A percentile compares a stretch with the other conserved stretches of the same genome.
phyloP scores from a whole-genome alignment of 2,113 vertebrate species.

The Coptodon bakossiorum region DNA sequence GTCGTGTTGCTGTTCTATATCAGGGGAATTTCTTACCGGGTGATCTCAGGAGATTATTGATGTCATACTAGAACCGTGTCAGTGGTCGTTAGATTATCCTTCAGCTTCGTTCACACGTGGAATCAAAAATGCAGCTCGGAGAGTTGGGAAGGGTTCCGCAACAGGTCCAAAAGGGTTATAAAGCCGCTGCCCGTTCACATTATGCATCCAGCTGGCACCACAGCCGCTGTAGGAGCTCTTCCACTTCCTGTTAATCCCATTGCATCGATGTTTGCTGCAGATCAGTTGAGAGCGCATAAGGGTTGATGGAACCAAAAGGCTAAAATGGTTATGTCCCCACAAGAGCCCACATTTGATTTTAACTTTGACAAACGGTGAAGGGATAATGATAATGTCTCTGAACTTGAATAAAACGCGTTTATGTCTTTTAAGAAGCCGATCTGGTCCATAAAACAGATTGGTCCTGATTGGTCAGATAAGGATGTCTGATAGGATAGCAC shows the following conservation, averaged over 20 bases:
- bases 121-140: not conserved
- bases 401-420: rapidly evolving
- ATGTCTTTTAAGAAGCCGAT: not conserved
- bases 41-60: constrained; percentile 69
- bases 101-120: not conserved
- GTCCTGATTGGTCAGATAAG: not conserved
- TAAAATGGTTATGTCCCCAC: not conserved
- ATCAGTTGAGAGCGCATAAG: not conserved
- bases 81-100: not conserved
- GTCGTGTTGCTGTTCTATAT: constrained; percentile 26
- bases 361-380: not conserved
- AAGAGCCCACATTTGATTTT: not conserved
- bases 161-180: not conserved
- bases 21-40: constrained; percentile 36
- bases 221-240: not conserved
- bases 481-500: not conserved
- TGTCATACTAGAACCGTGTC: constrained; percentile 51
- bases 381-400: not conserved
- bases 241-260: not conserved
- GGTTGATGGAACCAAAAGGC: not conserved
- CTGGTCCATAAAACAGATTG: not conserved
- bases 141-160: not conserved
- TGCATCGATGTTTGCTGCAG: not conserved
- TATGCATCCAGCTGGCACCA: not conserved
- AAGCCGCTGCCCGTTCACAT: not conserved